Base-by-base conservation (phyloP, 2,888 invertebrate genomes). In the Cheilosia scutellata region DNA sequence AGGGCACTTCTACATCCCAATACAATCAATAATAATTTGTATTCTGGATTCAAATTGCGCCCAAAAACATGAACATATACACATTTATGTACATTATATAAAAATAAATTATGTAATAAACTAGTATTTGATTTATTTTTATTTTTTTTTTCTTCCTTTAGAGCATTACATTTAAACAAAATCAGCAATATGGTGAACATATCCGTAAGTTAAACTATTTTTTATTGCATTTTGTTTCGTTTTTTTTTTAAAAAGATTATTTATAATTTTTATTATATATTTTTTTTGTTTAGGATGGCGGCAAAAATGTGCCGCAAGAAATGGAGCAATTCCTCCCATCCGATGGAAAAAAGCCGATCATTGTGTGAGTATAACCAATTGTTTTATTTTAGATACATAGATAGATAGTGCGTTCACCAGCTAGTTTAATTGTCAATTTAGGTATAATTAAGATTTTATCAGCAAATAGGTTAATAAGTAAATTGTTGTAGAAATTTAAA, bases 291-390 rank as follows among this genome's bases (percentile, higher is more conserved):
- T 47, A 91, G 90, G 92, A 92, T 87, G 90, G 90, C 87, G 89
- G 89, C 87, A 91, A 91, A 92, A 68, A 72, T 70, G 75, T 93
- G 66, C 93, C 95, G 62, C 96, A 96, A 88, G 96, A 97, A 92
- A 92, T 96, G 94, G 96, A 96, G 89, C 96, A 96, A n/a, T 96
- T 96, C 90, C 93, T 97, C 87, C 95, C 96, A 55, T 90, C 89
- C 63, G 94, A 96, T 89, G 96, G 95, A 76, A 80, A 88, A 51
- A 90, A 90, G 87, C 88, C 89, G 47, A 88, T 88, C 55, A 88
- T 88, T 78, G 91, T 90, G 91, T 91, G 84, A 91, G 91, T 91
- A 82, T 9, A 7, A 7, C 27, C 33, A 70, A 37, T 40, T 25
- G 37, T 60, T 33, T 25, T 16, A 63, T 37, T 37, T 11, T 4